phyloP scores from a whole-genome alignment of 2,888 invertebrate species.

The Apodemia zela region DNA sequence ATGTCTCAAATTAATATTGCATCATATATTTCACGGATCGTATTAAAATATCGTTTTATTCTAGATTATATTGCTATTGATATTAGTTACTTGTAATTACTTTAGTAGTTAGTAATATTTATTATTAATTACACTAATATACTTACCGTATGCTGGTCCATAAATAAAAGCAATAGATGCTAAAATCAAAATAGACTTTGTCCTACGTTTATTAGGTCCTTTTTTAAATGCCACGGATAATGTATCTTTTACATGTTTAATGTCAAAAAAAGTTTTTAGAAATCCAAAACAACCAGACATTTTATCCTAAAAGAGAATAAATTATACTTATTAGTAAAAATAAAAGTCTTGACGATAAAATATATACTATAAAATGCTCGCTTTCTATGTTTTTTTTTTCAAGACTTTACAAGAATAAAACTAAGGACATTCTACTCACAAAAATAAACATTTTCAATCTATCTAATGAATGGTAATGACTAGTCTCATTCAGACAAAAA shows the following conservation, averaged over 20 bases:
- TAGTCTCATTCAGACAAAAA: no score
- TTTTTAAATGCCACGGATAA: slow-evolving; percentile 73
- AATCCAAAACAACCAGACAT: slow-evolving; percentile 35
- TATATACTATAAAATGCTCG: neutral
- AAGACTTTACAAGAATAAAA: neutral
- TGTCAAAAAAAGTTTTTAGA: slow-evolving; percentile 71
- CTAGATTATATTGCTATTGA: no score
- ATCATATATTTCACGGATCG: no score
- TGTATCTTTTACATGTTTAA: slow-evolving; percentile 73
- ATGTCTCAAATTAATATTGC: no score
- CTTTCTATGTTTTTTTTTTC: neutral
- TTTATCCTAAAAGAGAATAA: slow-evolving; percentile 33
- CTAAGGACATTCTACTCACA: no score
- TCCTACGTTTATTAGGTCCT: slow-evolving; percentile 57
- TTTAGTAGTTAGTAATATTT: no score
- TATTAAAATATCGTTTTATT: no score
- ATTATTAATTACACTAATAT: neutral
- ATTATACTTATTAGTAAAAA: slow-evolving; percentile 32
- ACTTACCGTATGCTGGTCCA: slow-evolving; percentile 63
- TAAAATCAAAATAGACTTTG: slow-evolving; percentile 62
- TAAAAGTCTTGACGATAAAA: slow-evolving; percentile 10
- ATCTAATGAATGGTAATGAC: no score
- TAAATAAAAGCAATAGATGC: slow-evolving; percentile 60
- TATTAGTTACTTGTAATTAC: no score
- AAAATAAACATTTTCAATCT: no score